These are phyloP conservation scores for Coilia nasus DNA, from an alignment of 2,797 vertebrate species.

Conservation along the genomic window DNA sequence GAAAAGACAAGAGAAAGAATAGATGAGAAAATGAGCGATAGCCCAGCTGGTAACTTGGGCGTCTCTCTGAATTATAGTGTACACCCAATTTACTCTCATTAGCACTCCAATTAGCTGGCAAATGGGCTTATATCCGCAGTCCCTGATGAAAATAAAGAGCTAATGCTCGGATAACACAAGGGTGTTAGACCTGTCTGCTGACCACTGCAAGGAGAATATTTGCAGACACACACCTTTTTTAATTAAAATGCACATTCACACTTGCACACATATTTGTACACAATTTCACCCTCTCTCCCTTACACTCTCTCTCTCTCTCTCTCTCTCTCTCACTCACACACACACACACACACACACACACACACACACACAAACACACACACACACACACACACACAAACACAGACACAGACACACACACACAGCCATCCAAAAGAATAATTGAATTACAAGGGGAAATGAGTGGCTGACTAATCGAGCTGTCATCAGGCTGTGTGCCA, in stretches of 20 bases:
- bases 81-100: conserved; percentile 77
- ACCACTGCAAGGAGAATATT: background rate
- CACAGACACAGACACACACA: background rate
- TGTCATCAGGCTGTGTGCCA: conserved; percentile 18
- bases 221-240: too few species aligned
- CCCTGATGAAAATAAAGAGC: conserved; percentile 23
- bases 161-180: background rate
- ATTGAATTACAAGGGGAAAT: conserved; percentile 28
- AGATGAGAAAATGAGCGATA: conserved; percentile 35
- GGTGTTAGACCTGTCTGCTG: background rate
- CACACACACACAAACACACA: background rate
- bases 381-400: background rate
- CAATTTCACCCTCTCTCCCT: background rate
- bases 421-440: background rate
- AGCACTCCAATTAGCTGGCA: conserved; percentile 71
- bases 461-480: conserved; percentile 28
- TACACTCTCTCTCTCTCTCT: background rate
- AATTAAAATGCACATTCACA: background rate
- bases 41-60: conserved; percentile 54
- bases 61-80: conserved; percentile 67
- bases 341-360: conserved; percentile 3
- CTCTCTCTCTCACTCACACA: background rate
- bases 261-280: background rate
- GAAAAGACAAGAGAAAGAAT: conserved; percentile 32
- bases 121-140: conserved; percentile 69